Percentiles rank a stretch among this genome's conserved stretches.
Conservation (phyloP, 2,797 vertebrate genomes). For the Gallirallus australis region DNA sequence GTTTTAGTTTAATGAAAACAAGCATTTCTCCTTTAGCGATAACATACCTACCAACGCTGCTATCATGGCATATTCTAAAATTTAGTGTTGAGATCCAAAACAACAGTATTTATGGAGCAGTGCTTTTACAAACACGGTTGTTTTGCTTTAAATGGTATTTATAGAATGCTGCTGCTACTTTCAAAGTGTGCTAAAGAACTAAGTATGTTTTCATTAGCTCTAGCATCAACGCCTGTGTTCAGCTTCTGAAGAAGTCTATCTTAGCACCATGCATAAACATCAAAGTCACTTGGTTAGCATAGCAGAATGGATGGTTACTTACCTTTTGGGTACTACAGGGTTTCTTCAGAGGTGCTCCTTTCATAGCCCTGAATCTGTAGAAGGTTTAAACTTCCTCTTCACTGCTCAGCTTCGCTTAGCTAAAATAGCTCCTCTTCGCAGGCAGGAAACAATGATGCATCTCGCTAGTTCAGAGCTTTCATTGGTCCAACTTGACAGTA, state of each 20-base stretch:
- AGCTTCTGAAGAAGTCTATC: neutral
- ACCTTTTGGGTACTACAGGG: slow-evolving; percentile 47
- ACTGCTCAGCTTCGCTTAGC: slow-evolving; percentile 12
- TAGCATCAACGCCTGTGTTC: neutral
- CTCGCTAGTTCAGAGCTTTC: neutral
- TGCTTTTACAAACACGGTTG: neutral
- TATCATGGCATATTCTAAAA: neutral
- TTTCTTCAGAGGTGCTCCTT: slow-evolving; percentile 32
- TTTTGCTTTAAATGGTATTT: neutral
- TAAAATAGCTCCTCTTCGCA: slow-evolving; percentile 55
- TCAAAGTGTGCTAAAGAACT: neutral
- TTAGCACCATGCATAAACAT: neutral
- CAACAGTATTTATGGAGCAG: neutral
- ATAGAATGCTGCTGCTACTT: neutral
- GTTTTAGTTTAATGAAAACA: neutral
- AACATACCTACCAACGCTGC: neutral
- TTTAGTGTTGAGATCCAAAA: neutral
- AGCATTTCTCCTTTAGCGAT: neutral
- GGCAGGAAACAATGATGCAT: slow-evolving; percentile 66
- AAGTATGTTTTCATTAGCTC: neutral
- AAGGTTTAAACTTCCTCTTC: slow-evolving; percentile 56
- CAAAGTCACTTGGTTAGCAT: neutral
- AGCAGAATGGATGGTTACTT: slow-evolving; percentile 45
- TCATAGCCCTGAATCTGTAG: slow-evolving; percentile 24
- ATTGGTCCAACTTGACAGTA: slow-evolving; percentile 37